Conservation (phyloP, 2,797 vertebrate genomes). For the Pipistrellus pygmaeus region DNA sequence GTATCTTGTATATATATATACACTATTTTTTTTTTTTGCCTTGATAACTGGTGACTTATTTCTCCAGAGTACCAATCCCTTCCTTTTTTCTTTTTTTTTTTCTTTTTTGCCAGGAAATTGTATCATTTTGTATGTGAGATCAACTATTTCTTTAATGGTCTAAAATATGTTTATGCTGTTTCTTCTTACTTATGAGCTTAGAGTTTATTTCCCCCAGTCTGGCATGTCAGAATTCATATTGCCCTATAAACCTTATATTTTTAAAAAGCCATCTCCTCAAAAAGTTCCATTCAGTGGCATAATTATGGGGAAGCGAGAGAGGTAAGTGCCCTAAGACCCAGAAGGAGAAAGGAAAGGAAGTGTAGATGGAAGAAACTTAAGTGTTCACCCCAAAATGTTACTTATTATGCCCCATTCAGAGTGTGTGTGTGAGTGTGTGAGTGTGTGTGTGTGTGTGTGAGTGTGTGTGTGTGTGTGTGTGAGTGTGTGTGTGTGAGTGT, state of each 20-base stretch:
- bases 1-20: neutral
- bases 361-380: neutral
- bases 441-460: neutral
- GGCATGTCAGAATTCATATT: conserved; percentile 29
- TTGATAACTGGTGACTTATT: neutral
- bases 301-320: neutral
- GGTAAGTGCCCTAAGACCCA: neutral
- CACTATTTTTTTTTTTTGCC: neutral
- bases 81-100: conserved; percentile 62
- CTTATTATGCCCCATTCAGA: neutral
- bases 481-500: neutral
- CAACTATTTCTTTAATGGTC: conserved; percentile 23
- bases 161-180: neutral
- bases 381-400: neutral
- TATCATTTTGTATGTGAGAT: conserved; percentile 36
- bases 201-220: conserved; percentile 9
- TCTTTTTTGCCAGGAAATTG: conserved; percentile 28
- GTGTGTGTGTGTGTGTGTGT: neutral
- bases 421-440: neutral
- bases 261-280: neutral
- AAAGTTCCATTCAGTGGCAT: conserved; percentile 10
- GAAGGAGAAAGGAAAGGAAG: neutral
- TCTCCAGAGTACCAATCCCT: conserved; percentile 1
- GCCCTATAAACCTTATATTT: neutral
- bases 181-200: conserved; percentile 25